Conservation (phyloP, 2,888 invertebrate genomes). For the Acholoe squamosa region DNA sequence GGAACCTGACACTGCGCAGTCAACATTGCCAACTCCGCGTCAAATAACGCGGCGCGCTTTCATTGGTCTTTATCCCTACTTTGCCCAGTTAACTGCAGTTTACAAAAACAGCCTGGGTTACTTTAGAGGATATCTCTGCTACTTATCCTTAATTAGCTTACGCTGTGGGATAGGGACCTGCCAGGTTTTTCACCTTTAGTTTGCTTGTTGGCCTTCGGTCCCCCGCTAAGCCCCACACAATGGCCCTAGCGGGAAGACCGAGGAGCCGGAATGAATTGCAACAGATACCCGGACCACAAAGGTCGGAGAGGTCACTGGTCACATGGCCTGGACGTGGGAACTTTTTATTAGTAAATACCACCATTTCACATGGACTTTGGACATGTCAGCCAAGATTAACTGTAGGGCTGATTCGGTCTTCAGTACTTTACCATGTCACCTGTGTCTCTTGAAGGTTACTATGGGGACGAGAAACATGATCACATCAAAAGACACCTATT, state of each 20-base stretch:
- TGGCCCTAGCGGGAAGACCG: neutral
- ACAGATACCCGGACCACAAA: neutral
- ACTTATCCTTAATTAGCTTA: constrained; percentile 27
- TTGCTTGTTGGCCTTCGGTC: no score
- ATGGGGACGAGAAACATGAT: no score
- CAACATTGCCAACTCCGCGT: constrained; percentile 8
- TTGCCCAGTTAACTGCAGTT: neutral
- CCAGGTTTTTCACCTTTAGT: neutral
- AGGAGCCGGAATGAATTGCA: constrained; percentile 17
- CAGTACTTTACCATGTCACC: no score
- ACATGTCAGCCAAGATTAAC: no score
- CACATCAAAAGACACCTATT: no score
- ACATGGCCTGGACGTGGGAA: constrained; percentile 28
- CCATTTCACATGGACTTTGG: constrained; percentile 12
- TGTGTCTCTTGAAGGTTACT: no score
- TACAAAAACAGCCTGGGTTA: neutral
- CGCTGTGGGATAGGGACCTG: neutral
- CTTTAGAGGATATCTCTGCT: neutral
- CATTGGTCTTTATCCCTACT: neutral
- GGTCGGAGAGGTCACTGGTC: constrained; percentile 10
- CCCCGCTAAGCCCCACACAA: no score
- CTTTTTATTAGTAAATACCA: neutral
- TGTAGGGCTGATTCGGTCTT: no score
- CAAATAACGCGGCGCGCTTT: neutral
- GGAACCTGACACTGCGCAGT: constrained; percentile 1